These are phyloP conservation scores for Esox niger DNA, from an alignment of 2,113 vertebrate genomes.

Conservation along the genomic window DNA sequence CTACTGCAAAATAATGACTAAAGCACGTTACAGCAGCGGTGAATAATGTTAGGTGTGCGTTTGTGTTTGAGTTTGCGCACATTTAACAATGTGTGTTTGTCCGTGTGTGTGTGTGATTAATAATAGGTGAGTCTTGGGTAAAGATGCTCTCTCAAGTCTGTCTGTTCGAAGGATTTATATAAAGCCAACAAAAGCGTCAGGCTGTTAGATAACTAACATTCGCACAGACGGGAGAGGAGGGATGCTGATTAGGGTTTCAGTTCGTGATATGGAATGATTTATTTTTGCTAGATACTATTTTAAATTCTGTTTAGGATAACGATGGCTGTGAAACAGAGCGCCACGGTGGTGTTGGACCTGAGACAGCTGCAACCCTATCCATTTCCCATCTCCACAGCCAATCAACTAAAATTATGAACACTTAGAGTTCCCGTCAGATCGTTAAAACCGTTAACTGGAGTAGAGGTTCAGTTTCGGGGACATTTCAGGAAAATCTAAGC, in stretches of 20 bases:
- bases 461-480: slow-evolving; percentile 5
- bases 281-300: too few species aligned
- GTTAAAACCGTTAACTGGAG: too few species aligned
- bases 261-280: too few species aligned
- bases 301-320: too few species aligned
- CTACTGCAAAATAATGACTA: slow-evolving; percentile 46
- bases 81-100: too few species aligned
- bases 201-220: slow-evolving; percentile 14
- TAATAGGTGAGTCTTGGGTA: slow-evolving; percentile 5
- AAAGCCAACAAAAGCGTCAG: slow-evolving; percentile 32
- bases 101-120: too few species aligned
- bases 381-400: too few species aligned
- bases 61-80: too few species aligned
- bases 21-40: slow-evolving; percentile 52
- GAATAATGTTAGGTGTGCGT: slow-evolving; percentile 59
- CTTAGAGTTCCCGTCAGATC: neutral
- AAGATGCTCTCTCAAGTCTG: slow-evolving; percentile 52
- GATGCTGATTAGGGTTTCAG: neutral
- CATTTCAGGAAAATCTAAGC: slow-evolving; percentile 14
- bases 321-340: too few species aligned
- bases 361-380: too few species aligned
- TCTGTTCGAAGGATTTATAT: slow-evolving; percentile 53
- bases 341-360: too few species aligned
- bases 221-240: neutral
- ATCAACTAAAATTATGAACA: too few species aligned